phyloP scores from a whole-genome alignment of 2,888 invertebrate species.

The Ethmia dodecea region DNA sequence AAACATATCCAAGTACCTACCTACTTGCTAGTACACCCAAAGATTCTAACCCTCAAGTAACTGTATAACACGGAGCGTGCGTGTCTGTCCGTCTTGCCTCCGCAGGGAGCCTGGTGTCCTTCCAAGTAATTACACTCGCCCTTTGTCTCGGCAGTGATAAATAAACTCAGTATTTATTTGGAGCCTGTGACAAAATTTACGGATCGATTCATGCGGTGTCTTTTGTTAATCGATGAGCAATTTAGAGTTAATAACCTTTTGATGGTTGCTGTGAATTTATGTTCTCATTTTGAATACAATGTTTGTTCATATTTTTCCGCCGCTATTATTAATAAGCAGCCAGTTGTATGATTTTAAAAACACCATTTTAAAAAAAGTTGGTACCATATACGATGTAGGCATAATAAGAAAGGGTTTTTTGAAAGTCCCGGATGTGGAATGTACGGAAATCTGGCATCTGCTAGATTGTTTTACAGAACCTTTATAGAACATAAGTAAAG shows the following conservation, averaged over 20 bases:
- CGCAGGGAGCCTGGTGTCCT: constrained; percentile 35
- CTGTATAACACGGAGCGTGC: constrained; percentile 1
- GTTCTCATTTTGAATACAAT: background rate
- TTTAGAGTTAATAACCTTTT: constrained; percentile 12
- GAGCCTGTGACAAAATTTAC: constrained; percentile 35
- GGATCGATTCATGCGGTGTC: constrained; percentile 5
- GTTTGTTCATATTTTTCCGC: background rate
- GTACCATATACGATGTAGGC: no score
- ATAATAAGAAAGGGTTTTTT: no score
- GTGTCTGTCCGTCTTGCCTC: constrained; percentile 14
- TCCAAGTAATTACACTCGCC: constrained; percentile 54
- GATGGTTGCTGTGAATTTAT: background rate
- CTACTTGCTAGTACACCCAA: no score
- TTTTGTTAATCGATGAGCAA: constrained; percentile 10
- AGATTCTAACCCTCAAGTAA: background rate
- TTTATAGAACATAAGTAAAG: no score
- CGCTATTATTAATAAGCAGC: no score
- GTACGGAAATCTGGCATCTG: no score
- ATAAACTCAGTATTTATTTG: constrained; percentile 30
- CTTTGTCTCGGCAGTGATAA: constrained; percentile 45
- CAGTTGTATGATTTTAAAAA: no score
- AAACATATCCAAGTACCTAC: no score
- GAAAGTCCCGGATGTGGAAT: no score
- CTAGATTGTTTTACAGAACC: no score
- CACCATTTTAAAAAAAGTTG: no score